Evolutionary conservation across 2,797 vertebrate species (phyloP).

Genomic region (Leptodactylus fallax): DNA sequence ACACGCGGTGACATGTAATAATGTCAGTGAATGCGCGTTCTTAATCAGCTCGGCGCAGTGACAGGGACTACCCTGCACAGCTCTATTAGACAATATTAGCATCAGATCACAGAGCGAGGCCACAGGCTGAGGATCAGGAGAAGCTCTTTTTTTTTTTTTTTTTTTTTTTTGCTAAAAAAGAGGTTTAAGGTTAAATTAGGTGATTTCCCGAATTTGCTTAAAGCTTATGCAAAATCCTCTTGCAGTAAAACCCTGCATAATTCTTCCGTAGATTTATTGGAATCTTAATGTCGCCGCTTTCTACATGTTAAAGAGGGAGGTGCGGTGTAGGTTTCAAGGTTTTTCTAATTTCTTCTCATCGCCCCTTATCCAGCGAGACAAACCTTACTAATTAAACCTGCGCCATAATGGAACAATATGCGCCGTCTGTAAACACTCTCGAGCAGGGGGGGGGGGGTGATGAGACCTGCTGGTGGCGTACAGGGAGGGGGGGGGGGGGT

Average conservation of each 20-base stretch:
- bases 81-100: constrained; percentile 80
- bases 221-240: constrained; percentile 85
- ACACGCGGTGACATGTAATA: constrained; percentile 79
- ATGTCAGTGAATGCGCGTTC: constrained; percentile 78
- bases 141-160: neutral
- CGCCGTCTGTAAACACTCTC: constrained; percentile 36
- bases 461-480: constrained; percentile 73
- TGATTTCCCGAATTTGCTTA: constrained; percentile 84
- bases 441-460: neutral
- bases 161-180: constrained; percentile 64
- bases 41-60: constrained; percentile 80
- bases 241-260: constrained; percentile 83
- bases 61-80: constrained; percentile 75
- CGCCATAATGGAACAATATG: constrained; percentile 44
- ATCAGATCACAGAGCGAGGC: constrained; percentile 78
- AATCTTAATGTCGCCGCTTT: constrained; percentile 82
- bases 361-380: constrained; percentile 43
- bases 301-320: neutral
- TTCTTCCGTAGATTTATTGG: constrained; percentile 81
- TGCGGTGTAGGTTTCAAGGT: constrained; percentile 8
- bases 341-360: constrained; percentile 31
- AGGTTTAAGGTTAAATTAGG: constrained; percentile 82
- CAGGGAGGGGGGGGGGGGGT: constrained; percentile 67
- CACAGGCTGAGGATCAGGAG: constrained; percentile 77
- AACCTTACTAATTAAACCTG: constrained; percentile 66